Base-by-base conservation (phyloP, 2,113 vertebrate species). In the Numenius arquata region DNA sequence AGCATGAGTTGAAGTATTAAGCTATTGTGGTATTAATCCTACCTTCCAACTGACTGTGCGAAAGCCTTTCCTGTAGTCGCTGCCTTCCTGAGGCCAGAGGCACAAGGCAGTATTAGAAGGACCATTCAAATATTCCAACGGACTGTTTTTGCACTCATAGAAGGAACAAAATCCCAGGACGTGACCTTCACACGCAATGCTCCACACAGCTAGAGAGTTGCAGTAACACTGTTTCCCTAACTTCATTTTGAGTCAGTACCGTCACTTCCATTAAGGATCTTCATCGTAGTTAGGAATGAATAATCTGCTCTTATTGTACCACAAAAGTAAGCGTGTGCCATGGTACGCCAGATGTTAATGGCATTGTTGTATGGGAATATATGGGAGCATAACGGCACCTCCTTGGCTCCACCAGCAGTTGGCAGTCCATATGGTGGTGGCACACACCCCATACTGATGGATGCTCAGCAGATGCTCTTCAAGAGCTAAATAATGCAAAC, bases 401-500 rank as follows among this genome's bases (percentile, higher is more conserved):
- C 76, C 71, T 87, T 50, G 80, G 77, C 85, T 97, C 85, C 93
- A 73, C 89, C 65, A 81, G 85, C 96, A 97, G 96, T 85, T 97
- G 97, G 94, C 91, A 9, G 59, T 65, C 96, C 97, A 95, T 86
- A 95, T 97, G 97, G 96, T 73, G 79, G 93, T 93, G 88, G 94
- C 95, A 93, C 83, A 90, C 41, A 36, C 95, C 92, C 97, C 95
- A 56, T 86, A 45, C 96, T 97, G 96, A 98, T 96, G 91, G 96
- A 97, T 80, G 93, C 85, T 89, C 85, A 95, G 95, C 96, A 96
- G 96, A 96, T 97, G 96, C 95, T 98, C 93, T 58, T 95, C 58
- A 93, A 95, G 96, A 96, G 91, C 96, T 96, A 95, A 97, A 97
- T 97, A 97, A 97, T 96, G 93, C 96, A 97, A 91, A 87, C 68